A percentile compares a stretch with the other conserved stretches of the same genome.
phyloP scores from a whole-genome alignment of 2,113 vertebrate species.

The Elephantulus edwardii region DNA sequence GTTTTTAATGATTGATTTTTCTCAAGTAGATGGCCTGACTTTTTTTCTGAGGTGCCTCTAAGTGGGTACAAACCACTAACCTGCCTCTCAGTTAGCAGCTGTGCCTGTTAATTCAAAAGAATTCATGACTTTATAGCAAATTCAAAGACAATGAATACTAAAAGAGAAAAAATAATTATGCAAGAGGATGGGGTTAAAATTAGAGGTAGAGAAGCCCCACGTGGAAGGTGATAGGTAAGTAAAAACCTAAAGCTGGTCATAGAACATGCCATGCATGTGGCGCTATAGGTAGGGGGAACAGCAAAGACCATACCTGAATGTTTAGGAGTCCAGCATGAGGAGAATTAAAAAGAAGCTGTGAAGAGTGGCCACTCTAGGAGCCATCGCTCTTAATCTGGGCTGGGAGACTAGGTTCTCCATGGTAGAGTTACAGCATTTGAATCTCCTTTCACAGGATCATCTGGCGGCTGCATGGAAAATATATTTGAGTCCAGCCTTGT shows the following conservation, averaged over 20 bases:
- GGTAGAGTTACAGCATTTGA: not conserved
- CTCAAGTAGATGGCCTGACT: no score
- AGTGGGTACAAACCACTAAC: not conserved
- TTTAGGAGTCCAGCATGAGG: not conserved
- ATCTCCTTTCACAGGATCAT: not conserved
- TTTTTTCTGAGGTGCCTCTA: not conserved
- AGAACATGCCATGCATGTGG: not conserved
- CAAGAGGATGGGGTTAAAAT: not conserved
- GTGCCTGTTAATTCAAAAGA: not conserved
- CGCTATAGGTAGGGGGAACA: not conserved
- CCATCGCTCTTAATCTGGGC: not conserved
- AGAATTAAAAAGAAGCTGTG: not conserved
- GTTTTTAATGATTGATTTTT: no score
- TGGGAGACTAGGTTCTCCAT: not conserved
- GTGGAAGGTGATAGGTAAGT: conserved; percentile 20
- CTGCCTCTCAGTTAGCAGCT: not conserved
- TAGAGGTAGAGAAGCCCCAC: not conserved
- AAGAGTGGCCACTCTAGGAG: not conserved
- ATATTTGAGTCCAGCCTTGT: not conserved
- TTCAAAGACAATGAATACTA: not conserved
- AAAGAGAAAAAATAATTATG: not conserved
- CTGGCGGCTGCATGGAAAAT: no score
- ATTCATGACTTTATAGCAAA: not conserved
- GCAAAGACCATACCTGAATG: not conserved
- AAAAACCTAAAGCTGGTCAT: not conserved